Evolutionary conservation across 1,140 invertebrate species (phyloP).

Genomic region (Cydia fagiglandana): DNA sequence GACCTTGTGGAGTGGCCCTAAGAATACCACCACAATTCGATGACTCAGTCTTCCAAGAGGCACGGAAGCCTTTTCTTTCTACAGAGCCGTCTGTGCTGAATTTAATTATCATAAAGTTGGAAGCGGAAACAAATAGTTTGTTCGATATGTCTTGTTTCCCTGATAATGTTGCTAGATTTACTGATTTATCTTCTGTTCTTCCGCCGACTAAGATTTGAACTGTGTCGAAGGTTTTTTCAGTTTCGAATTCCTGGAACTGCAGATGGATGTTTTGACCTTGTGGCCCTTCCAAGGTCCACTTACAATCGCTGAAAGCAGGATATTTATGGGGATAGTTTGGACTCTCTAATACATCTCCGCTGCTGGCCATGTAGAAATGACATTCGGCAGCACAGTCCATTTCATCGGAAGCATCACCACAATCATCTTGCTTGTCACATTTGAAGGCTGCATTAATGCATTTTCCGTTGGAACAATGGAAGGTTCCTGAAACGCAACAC

Average conservation of each 20-base stretch:
- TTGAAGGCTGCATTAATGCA: slow-evolving; percentile 94
- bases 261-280: slow-evolving; percentile 96
- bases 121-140: slow-evolving; percentile 94
- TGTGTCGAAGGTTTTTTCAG: slow-evolving; percentile 97
- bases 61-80: slow-evolving; percentile 95
- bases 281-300: slow-evolving; percentile 98
- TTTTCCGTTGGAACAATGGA: slow-evolving; percentile 95
- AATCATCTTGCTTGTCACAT: slow-evolving; percentile 96
- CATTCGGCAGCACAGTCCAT: slow-evolving; percentile 93
- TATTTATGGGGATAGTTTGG: slow-evolving; percentile 97
- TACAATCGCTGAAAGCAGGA: slow-evolving; percentile 92
- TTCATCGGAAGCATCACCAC: slow-evolving; percentile 95
- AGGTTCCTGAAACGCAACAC: slow-evolving; percentile 83
- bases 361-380: slow-evolving; percentile 95
- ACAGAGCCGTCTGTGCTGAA: slow-evolving; percentile 96
- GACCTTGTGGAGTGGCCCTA: slow-evolving; percentile 89
- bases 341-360: slow-evolving; percentile 96
- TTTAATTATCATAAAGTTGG: slow-evolving; percentile 99
- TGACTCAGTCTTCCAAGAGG: slow-evolving; percentile 96
- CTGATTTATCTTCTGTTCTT: slow-evolving; percentile 95
- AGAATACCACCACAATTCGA: slow-evolving; percentile 92
- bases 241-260: slow-evolving; percentile 98
- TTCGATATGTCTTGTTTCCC: slow-evolving; percentile 91
- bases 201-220: slow-evolving; percentile 97
- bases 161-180: slow-evolving; percentile 94